Evolutionary conservation across 2,888 invertebrate species (phyloP), one percentile per base, ranked within the genome.

Genomic region (Hypolimnas misippus): DNA sequence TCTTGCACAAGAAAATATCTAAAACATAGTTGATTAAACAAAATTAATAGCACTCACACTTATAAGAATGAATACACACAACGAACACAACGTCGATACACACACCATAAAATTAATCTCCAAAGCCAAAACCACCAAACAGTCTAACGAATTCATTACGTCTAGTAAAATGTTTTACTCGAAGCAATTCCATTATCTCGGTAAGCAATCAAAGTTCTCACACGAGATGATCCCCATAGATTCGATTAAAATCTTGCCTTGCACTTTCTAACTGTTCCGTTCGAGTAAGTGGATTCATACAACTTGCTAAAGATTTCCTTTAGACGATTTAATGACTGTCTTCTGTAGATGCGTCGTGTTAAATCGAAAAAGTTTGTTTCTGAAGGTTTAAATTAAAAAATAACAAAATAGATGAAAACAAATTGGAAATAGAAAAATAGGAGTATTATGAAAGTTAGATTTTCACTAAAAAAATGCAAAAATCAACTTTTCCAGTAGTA

Each of bases 121-220:
- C 14, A 25, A 49, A 49, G 14, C 49, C 17, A 2, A 19, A 46
- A 46, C 5, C 44, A 19, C 16, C 10, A 19, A n/a, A n/a, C n/a
- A 21, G 21, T 46, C 53, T 60, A 54, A 60, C 53, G 54, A 52
- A 49, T 60, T 54, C 53, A 60, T 54, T 54, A 46, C 60, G 38
- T 35, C 25, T 44, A 49, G 53, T 35, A 60, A 63, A 63, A 63
- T 57, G 57, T 57, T 53, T 38, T 35, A 51, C 50, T 52, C 53
- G 38, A 71, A 69, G 69, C 74, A 71, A 73, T 74, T 74, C 74
- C 74, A 75, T 75, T 75, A 75, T 72, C 68, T 65, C 68, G 49
- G 71, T 63, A 71, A 70, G 75, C 74, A 75, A 73, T 75, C 70
- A 71, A 75, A 76, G 68, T 76, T 76, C 67, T 68, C 57, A 67